Base-by-base conservation (phyloP, 2,797 vertebrate species). In the Pteronotus mesoamericanus region DNA sequence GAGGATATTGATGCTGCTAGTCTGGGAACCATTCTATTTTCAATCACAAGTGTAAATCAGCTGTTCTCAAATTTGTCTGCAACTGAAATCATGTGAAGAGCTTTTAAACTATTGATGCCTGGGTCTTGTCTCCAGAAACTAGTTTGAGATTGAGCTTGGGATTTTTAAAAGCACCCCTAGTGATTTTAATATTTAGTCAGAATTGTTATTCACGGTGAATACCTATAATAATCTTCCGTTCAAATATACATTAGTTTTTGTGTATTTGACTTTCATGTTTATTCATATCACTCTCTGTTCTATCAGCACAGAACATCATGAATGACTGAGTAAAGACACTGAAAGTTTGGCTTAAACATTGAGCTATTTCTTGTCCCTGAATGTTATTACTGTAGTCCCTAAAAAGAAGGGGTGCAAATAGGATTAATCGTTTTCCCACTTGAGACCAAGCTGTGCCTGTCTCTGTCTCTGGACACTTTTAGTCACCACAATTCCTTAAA, bases 211-310 rank as follows among this genome's bases (percentile, higher is more conserved):
- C 46, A n/a, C 37, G 37, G 44, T 83, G 26, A 84, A 69, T 88
- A 42, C 11, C 26, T 78, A 94, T 9, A 84, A 94, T 72, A 85
- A 77, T 69, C 24, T 80, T 6, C 15, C 75, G 53, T 80, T 91
- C 57, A 90, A 87, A 87, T 61, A 87, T 71, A 79, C 53, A 78
- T 79, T 95, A 6, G 26, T 29, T 75, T 91, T 84, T 53, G n/a
- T 61, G 29, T 92, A 57, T 94, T 92, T 92, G 44, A 69, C 53
- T 9, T 64, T 55, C 29, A 87, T 75, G 48, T 87, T 90, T 94
- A 92, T 92, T 94, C 57, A 87, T 94, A 29, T 39, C 29, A 46
- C 39, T 66, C 55, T 87, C 44, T 64, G 4, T 66, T 77, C 64
- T 92, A 0, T 64, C 37, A 88, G 64, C 11, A 48, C 29, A 85